Evolutionary conservation across 2,888 invertebrate species (phyloP), one percentile per base, ranked within the genome.

Genomic region (Steinernema carpocapsae): DNA sequence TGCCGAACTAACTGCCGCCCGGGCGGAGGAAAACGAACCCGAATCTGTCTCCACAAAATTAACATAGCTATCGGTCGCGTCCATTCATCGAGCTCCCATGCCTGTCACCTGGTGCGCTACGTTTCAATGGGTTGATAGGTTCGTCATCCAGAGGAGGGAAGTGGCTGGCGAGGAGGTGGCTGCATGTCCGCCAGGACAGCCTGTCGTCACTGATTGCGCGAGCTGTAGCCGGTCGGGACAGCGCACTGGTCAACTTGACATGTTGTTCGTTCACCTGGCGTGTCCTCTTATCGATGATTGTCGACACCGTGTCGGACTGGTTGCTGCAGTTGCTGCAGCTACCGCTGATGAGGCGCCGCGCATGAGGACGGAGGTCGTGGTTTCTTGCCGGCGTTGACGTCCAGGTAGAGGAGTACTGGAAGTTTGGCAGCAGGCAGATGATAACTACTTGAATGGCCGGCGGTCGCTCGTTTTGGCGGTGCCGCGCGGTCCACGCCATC

Each of bases 261-360:
- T 64, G 64, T 64, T 32, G 64, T 32, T 64, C 64, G 29, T 32
- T 64, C 64, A 64, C 64, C 64, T 64, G 64, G 64, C 64, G 64
- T 64, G 64, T 64, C 64, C 64, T 64, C 64, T 64, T 64, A 64
- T 64, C 64, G 64, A 29, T 64, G 64, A 64, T 64, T 32, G 64
- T 56, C 56, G 64, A 64, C 64, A 64, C 56, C 56, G 56, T 56
- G 64, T 64, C 64, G 64, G 3, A n/a, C 37, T 37, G 37, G 37
- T 37, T 37, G 37, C 37, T 10, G 37, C 37, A 37, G 37, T 6
- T 3, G 48, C 48, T n/a, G 7, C 48, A 4, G 48, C 14, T 48
- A n/a, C n/a, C 48, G 64, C 29, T 56, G 64, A 29, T 64, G 64
- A 29, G 64, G 64, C 64, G 64, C 64, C 32, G 64, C 64, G 64